phyloP scores from a whole-genome alignment of 1,140 invertebrate genomes.

The Nasonia longicornis region DNA sequence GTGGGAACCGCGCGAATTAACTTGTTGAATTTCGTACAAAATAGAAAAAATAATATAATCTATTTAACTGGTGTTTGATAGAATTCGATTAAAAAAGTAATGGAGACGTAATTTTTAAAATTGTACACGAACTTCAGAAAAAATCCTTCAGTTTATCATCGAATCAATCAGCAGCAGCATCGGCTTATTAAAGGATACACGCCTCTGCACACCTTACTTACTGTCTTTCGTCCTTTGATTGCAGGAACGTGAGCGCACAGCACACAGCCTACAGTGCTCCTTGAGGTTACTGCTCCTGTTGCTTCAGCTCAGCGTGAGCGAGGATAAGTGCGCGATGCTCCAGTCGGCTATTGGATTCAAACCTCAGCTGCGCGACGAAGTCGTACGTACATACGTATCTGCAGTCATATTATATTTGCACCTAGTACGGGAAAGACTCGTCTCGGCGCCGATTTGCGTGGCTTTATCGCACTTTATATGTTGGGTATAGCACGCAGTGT shows the following conservation, averaged over 20 bases:
- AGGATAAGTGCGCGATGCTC: slow-evolving; percentile 57
- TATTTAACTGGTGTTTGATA: neutral
- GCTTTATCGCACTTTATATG: neutral
- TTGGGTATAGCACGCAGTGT: too few relatives aligned
- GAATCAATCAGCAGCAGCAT: neutral
- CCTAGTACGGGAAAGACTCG: neutral
- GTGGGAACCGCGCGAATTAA: neutral
- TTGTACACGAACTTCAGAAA: neutral
- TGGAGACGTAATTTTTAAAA: neutral
- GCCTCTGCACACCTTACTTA: neutral
- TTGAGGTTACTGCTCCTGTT: slow-evolving; percentile 55
- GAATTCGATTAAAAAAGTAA: neutral
- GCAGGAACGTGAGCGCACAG: slow-evolving; percentile 55
- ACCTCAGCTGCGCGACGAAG: slow-evolving; percentile 54
- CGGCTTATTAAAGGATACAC: neutral
- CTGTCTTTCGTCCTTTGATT: neutral
- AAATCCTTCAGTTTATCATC: neutral
- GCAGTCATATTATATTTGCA: neutral
- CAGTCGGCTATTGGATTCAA: slow-evolving; percentile 59
- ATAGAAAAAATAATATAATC: too few relatives aligned
- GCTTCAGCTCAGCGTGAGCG: slow-evolving; percentile 52
- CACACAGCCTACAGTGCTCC: slow-evolving; percentile 52
- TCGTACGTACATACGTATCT: slow-evolving; percentile 54
- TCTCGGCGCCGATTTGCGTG: too few relatives aligned
- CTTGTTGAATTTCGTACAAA: neutral